phyloP scores from a whole-genome alignment of 1,140 invertebrate species.

The Artemia franciscana region DNA sequence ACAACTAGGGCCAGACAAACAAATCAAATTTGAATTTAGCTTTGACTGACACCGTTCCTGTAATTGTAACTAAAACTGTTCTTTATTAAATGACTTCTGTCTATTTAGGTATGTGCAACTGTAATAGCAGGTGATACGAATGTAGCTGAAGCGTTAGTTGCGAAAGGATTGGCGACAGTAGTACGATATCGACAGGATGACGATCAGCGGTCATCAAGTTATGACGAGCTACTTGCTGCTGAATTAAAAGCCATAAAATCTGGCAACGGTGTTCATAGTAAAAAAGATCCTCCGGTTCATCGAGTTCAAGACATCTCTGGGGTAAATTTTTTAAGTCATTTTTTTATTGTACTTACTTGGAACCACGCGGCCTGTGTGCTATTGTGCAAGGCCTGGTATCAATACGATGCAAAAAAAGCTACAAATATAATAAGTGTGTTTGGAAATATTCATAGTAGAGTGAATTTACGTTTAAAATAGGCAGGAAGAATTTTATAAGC shows the following conservation, averaged over 20 bases:
- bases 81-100: too few species aligned
- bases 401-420: too few species aligned
- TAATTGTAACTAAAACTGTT: too few species aligned
- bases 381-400: too few species aligned
- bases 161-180: constrained; percentile 74
- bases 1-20: too few species aligned
- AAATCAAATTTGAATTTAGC: too few species aligned
- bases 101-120: background rate
- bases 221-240: constrained; percentile 77
- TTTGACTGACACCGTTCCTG: too few species aligned
- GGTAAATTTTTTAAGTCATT: constrained; percentile 25
- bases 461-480: too few species aligned
- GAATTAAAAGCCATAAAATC: constrained; percentile 78
- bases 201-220: constrained; percentile 79
- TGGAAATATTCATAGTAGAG: too few species aligned
- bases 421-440: too few species aligned
- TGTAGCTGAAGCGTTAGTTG: constrained; percentile 76
- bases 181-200: constrained; percentile 82
- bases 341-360: background rate
- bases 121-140: constrained; percentile 26
- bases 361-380: too few species aligned
- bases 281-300: constrained; percentile 56
- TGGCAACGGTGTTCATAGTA: constrained; percentile 52
- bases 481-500: too few species aligned
- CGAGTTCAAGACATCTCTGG: constrained; percentile 69